A percentile compares a stretch with the other conserved stretches of the same genome.
Conservation (phyloP, 2,113 vertebrate genomes). For the Pseudopipra pipra region DNA sequence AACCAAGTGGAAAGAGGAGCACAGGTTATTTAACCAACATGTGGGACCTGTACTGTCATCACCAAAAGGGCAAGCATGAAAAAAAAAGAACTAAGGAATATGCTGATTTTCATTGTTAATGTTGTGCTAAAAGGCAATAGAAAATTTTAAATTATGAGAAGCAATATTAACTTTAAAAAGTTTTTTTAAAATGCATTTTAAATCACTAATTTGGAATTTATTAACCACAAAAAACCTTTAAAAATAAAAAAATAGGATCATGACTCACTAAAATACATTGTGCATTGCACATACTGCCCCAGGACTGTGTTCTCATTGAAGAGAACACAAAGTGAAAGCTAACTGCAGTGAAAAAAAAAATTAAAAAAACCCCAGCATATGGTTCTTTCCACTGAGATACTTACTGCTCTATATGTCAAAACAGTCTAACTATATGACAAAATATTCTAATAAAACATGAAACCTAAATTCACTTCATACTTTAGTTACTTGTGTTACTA, state of each 20-base stretch:
- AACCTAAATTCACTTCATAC: background rate
- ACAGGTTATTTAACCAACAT: background rate
- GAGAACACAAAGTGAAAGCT: background rate
- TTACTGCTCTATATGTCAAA: background rate
- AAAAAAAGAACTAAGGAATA: background rate
- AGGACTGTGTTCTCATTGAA: background rate
- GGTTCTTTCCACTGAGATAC: background rate
- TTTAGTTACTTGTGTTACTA: background rate
- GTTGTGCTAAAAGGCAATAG: background rate
- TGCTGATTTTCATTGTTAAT: background rate
- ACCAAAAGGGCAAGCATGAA: background rate
- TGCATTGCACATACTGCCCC: background rate
- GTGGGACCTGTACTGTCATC: background rate
- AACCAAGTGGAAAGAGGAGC: background rate
- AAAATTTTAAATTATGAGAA: background rate
- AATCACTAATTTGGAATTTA: background rate
- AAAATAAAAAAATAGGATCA: background rate
- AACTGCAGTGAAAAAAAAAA: background rate
- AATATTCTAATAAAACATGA: background rate
- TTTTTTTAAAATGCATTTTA: background rate
- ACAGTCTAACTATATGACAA: background rate
- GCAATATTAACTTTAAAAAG: background rate
- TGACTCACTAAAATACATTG: background rate
- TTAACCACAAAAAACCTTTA: background rate
- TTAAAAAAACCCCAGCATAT: background rate